phyloP scores from a whole-genome alignment of 2,113 vertebrate species.

The Salvelinus namaycush region DNA sequence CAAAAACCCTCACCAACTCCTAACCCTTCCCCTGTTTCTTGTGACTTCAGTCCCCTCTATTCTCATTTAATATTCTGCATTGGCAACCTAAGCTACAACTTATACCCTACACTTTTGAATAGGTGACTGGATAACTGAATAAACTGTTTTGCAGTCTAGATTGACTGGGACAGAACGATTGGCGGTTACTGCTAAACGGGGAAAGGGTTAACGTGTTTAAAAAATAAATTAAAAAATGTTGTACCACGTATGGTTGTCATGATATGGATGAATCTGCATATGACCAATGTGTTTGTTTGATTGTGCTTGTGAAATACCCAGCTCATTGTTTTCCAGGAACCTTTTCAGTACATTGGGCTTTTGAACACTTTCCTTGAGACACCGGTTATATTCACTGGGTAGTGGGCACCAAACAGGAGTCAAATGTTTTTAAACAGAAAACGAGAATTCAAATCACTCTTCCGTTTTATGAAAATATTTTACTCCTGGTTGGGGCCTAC shows the following conservation, averaged over 20 bases:
- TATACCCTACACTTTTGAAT: background rate
- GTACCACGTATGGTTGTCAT: conserved; percentile 32
- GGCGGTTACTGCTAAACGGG: conserved; percentile 28
- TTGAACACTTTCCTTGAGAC: background rate
- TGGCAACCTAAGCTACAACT: background rate
- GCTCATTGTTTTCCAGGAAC: background rate
- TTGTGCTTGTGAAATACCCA: background rate
- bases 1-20: conserved; percentile 23
- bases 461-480: no score
- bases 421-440: background rate
- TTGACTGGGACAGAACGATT: conserved; percentile 1
- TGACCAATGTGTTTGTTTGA: background rate
- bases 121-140: background rate
- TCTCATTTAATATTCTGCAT: background rate
- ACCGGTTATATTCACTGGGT: background rate
- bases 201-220: conserved; percentile 49
- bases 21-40: conserved; percentile 53
- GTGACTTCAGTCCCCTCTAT: background rate
- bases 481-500: no score
- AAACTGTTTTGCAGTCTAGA: background rate
- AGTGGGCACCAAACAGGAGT: background rate
- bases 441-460: no score
- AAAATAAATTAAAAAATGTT: conserved; percentile 13
- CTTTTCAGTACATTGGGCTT: background rate
- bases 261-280: background rate